Evolutionary conservation across 2,888 invertebrate genomes (phyloP).

Genomic region (Magallana nippona): DNA sequence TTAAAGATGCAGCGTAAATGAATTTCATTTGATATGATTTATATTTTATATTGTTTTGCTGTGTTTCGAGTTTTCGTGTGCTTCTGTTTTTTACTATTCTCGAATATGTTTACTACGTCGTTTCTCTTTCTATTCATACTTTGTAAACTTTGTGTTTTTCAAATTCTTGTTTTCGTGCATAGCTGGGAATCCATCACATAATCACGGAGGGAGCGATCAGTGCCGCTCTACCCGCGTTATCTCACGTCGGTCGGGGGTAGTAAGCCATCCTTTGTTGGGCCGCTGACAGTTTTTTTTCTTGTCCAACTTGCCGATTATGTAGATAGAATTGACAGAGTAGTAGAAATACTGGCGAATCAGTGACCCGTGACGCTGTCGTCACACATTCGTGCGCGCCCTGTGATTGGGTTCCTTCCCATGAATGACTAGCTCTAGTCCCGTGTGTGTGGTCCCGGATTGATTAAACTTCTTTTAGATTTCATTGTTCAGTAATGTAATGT

Average conservation of each 20-base stretch:
- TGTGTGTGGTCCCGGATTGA: conserved; percentile 20
- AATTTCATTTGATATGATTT: too few relatives aligned
- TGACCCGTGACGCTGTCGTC: conserved; percentile 21
- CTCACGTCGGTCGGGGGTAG: neutral
- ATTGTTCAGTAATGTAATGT: conserved; percentile 31
- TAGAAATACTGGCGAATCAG: neutral
- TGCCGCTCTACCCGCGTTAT: neutral
- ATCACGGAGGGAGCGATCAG: too few relatives aligned
- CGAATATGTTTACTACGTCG: too few relatives aligned
- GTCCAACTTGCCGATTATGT: conserved; percentile 30
- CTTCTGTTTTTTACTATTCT: too few relatives aligned
- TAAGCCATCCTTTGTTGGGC: neutral
- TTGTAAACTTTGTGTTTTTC: too few relatives aligned
- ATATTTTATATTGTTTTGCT: too few relatives aligned
- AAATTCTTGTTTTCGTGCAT: too few relatives aligned
- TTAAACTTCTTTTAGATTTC: conserved; percentile 33
- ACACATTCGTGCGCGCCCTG: neutral
- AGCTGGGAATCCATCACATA: too few relatives aligned
- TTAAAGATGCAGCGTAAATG: too few relatives aligned
- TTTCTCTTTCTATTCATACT: too few relatives aligned
- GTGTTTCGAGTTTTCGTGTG: too few relatives aligned
- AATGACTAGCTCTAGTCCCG: neutral
- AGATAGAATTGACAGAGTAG: conserved; percentile 12
- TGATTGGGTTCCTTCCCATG: conserved; percentile 17
- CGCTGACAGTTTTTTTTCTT: conserved; percentile 12